Evolutionary conservation across 2,888 invertebrate species (phyloP), one percentile per base, ranked within the genome.

Genomic region (Papilio elwesi): DNA sequence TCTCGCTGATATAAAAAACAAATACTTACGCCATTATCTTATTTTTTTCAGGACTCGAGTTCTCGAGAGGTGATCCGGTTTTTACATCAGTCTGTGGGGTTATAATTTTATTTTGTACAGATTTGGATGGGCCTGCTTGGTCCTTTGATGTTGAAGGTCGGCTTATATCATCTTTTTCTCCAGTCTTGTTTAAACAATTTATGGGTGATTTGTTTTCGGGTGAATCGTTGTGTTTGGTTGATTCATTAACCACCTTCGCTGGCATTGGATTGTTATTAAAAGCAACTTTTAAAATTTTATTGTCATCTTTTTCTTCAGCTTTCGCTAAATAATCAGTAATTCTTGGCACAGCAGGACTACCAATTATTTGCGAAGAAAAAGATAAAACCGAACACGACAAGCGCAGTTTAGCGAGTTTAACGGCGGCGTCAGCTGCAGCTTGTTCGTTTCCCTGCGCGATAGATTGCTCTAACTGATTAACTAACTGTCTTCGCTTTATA

Each of bases 371-470:
- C 6, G 93, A 93, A 1, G 93, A 88, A 81, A 91, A 92, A 26
- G 93, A 92, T 59, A 93, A 77, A 26, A 93, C 97, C 52, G 96
- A 96, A 88, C 97, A 97, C 74, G 96, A 96, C 67, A 97, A 95
- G 85, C 96, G 96, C 75, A 97, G 90, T 76, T 96, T 95, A 0
- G 97, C 97, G 78, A 97, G 90, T 86, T 97, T 96, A 77, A 95
- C 94, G 0, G 97, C 97, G 66, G 97, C 95, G 76, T 95, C 95
- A 0, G 97, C 96, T 3, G 97, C 97, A 78, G 96, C 95, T 67
- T 94, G 94, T 87, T 97, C 95, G 81, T 97, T 96, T 9, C 97
- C 97, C 82, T 95, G 95, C 5, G 96, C 95, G 80, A 98, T 97
- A 2, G 97, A 96, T 71, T 95, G 94, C 87, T 97, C 97, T 70